Conservation (phyloP, 2,113 vertebrate genomes). For the Hemiprocne comata region DNA sequence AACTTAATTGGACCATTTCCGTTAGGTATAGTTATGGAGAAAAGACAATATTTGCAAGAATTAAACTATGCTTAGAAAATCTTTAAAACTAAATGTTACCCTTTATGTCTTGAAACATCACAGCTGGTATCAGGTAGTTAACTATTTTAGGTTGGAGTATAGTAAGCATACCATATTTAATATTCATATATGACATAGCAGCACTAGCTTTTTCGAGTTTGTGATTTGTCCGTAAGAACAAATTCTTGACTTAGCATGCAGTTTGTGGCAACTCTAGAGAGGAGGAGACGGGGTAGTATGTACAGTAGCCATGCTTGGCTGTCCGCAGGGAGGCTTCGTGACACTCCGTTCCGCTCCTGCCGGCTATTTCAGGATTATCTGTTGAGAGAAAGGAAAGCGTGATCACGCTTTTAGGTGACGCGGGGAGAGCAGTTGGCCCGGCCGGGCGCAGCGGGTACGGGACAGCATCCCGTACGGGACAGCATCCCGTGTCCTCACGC, state of each 20-base stretch:
- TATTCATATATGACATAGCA: constrained; percentile 87
- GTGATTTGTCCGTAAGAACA: constrained; percentile 85
- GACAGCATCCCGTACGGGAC: neutral
- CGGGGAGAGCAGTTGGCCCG: neutral
- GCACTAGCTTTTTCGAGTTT: constrained; percentile 85
- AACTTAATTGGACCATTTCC: constrained; percentile 69
- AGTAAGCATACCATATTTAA: constrained; percentile 90
- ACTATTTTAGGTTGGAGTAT: constrained; percentile 87
- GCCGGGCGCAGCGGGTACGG: fast-evolving
- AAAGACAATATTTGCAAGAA: constrained; percentile 81
- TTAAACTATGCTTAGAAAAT: constrained; percentile 83
- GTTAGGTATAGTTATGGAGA: constrained; percentile 79
- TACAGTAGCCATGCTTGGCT: constrained; percentile 94
- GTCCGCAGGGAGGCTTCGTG: constrained; percentile 90
- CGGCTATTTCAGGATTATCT: constrained; percentile 98
- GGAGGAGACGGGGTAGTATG: constrained; percentile 93
- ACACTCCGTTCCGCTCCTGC: constrained; percentile 85
- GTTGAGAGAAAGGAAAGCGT: constrained; percentile 73
- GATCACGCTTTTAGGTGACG: neutral
- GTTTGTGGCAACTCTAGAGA: constrained; percentile 96
- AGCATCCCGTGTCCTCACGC: neutral
- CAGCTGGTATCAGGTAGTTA: constrained; percentile 88
- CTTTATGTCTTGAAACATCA: constrained; percentile 84
- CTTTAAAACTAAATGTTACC: constrained; percentile 83
- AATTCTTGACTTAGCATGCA: constrained; percentile 97